These are phyloP conservation scores for Orchesellides sinensis DNA, from an alignment of 2,888 invertebrate species.

Conservation along the genomic window DNA sequence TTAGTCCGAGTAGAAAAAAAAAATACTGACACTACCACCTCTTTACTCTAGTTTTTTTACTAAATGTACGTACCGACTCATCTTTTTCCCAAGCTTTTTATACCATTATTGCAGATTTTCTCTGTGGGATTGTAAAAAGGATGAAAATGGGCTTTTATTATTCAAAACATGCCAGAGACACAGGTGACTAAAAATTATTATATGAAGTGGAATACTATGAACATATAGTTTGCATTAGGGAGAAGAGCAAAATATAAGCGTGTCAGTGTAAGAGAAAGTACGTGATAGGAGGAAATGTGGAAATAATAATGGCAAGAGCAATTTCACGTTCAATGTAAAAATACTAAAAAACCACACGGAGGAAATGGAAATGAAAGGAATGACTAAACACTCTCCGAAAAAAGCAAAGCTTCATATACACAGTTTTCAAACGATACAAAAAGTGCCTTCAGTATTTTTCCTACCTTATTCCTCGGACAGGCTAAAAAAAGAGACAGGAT, in stretches of 20 bases:
- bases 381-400: constrained; percentile 24
- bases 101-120: constrained; percentile 30
- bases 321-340: neutral
- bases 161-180: constrained; percentile 53
- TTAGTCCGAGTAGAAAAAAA: too few relatives aligned
- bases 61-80: neutral
- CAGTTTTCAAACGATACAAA: too few relatives aligned
- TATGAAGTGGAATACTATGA: constrained; percentile 4
- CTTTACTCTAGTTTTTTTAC: neutral
- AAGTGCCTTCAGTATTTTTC: neutral
- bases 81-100: neutral
- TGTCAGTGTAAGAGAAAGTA: too few relatives aligned
- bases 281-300: constrained; percentile 16
- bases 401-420: neutral
- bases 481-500: constrained; percentile 41
- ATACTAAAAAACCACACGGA: neutral
- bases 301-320: constrained; percentile 15
- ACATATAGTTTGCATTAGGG: neutral
- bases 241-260: too few relatives aligned
- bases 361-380: constrained; percentile 13
- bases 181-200: constrained; percentile 57
- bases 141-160: constrained; percentile 55
- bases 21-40: neutral
- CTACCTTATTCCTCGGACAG: constrained; percentile 19
- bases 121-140: constrained; percentile 25